phyloP scores from a whole-genome alignment of 2,797 vertebrate species.

The Buphagus erythrorhynchus region DNA sequence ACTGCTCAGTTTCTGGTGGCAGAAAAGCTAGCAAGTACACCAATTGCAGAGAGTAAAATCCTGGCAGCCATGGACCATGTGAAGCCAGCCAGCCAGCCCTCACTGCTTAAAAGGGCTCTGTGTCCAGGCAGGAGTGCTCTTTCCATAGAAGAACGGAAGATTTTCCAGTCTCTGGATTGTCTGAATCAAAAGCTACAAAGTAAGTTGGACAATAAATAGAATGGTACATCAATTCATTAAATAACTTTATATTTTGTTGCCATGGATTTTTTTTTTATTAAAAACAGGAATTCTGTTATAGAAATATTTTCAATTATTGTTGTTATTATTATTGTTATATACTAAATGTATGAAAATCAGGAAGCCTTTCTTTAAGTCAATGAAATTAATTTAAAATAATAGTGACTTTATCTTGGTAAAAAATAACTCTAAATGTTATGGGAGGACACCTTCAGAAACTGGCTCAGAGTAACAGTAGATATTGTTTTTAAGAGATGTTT shows the following conservation, averaged over 20 bases:
- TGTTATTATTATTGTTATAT: neutral
- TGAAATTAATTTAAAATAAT: neutral
- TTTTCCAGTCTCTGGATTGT: conserved; percentile 83
- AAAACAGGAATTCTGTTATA: neutral
- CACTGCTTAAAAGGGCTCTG: conserved; percentile 2
- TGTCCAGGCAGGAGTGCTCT: conserved; percentile 64
- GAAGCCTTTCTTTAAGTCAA: neutral
- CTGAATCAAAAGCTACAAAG: conserved; percentile 77
- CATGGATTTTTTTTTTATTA: neutral
- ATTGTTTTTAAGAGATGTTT: neutral
- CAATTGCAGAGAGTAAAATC: conserved; percentile 67
- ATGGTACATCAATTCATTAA: neutral
- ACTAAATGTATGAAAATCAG: neutral
- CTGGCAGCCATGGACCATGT: conserved; percentile 70
- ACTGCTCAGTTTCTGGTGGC: conserved; percentile 75
- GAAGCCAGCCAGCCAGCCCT: conserved; percentile 54
- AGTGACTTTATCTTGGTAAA: neutral
- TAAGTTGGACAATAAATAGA: conserved; percentile 59
- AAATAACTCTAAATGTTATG: neutral
- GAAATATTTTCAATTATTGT: neutral
- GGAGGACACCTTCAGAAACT: neutral
- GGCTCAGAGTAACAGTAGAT: neutral
- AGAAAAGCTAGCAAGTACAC: conserved; percentile 70
- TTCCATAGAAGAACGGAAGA: conserved; percentile 86
- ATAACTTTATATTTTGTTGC: neutral